A percentile compares a stretch with the other conserved stretches of the same genome.
These are phyloP conservation scores for Gymnocypris eckloni DNA, from an alignment of 2,797 vertebrate genomes.

Conservation along the genomic window DNA sequence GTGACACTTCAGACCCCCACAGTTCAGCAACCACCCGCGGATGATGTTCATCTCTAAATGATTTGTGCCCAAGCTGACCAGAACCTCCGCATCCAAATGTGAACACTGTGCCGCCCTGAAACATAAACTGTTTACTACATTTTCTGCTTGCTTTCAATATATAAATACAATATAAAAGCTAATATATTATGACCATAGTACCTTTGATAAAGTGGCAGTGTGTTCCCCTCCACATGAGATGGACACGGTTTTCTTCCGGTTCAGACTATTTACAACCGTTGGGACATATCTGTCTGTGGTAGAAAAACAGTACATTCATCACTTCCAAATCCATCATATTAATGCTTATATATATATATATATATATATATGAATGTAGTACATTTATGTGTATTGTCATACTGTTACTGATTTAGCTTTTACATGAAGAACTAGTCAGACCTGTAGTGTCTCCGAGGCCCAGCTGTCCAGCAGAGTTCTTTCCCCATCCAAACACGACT, in stretches of 20 bases:
- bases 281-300: constrained; percentile 75
- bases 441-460: constrained; percentile 84
- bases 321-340: neutral
- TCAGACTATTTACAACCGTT: constrained; percentile 67
- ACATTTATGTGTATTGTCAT: neutral
- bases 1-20: constrained; percentile 76
- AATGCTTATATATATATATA: too few relatives aligned
- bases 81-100: constrained; percentile 84
- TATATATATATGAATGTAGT: neutral
- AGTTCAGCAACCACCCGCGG: constrained; percentile 82
- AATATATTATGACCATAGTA: constrained; percentile 52
- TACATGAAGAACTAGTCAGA: constrained; percentile 46
- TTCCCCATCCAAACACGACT: constrained; percentile 85
- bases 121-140: neutral
- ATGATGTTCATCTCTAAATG: constrained; percentile 71
- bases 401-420: neutral
- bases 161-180: neutral
- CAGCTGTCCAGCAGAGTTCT: constrained; percentile 84
- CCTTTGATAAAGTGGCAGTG: constrained; percentile 83
- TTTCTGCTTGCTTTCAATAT: neutral
- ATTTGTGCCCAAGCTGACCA: constrained; percentile 91
- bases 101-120: constrained; percentile 81
- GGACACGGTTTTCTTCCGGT: constrained; percentile 74
- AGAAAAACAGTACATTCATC: neutral
- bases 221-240: constrained; percentile 85